A percentile compares a stretch with the other conserved stretches of the same genome.
Evolutionary conservation across 1,140 invertebrate genomes (phyloP).

Genomic region (Aphis gossypii): DNA sequence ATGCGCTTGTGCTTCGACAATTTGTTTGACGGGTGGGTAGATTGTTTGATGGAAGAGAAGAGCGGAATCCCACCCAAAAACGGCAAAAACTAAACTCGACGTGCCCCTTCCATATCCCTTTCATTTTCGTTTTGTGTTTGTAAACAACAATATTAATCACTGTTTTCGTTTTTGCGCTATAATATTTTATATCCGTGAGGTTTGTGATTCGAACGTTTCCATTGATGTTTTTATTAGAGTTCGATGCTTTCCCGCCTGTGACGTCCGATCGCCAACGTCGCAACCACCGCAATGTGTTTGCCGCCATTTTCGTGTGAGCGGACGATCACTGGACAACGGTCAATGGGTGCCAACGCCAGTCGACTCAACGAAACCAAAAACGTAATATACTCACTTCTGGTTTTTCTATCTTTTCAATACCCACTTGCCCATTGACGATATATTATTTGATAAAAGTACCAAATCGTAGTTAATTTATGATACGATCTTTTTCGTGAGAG

Average conservation of each 20-base stretch:
- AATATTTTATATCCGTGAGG: not conserved
- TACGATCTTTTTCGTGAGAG: not conserved
- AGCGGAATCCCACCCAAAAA: constrained; percentile 24
- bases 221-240: not conserved
- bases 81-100: not conserved
- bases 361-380: not conserved
- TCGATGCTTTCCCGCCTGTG: not conserved
- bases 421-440: not conserved
- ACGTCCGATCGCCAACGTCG: not conserved
- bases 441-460: not conserved
- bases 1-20: not conserved
- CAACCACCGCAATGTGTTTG: not conserved
- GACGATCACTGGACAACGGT: not conserved
- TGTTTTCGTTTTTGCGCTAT: constrained; percentile 37
- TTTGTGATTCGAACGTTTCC: not conserved
- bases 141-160: constrained; percentile 56
- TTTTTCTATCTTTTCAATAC: not conserved
- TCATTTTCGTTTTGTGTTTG: constrained; percentile 57
- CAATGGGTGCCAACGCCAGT: not conserved
- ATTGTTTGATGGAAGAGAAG: not conserved
- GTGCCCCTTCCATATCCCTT: constrained; percentile 31
- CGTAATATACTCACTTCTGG: not conserved
- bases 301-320: not conserved
- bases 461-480: not conserved
- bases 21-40: not conserved